These are phyloP conservation scores for Atherix ibis DNA, from an alignment of 2,888 invertebrate species.

Conservation along the genomic window DNA sequence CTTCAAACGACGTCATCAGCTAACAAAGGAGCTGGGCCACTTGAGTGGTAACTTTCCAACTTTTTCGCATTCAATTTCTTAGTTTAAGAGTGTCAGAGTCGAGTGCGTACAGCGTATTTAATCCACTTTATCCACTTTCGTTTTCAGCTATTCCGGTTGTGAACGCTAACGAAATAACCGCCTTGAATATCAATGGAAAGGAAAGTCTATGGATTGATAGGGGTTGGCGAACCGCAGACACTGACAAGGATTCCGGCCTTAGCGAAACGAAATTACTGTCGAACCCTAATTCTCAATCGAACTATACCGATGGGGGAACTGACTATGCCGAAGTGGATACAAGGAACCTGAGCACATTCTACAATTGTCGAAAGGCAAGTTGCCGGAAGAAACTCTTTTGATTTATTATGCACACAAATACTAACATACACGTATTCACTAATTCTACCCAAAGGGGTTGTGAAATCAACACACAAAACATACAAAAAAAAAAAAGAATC, in stretches of 20 bases:
- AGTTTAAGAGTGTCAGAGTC: no score
- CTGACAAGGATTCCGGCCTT: conserved; percentile 42
- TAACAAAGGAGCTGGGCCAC: conserved; percentile 43
- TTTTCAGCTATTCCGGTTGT: conserved; percentile 23
- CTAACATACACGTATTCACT: no score
- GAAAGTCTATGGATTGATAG: conserved; percentile 55
- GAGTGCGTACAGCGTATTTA: not conserved
- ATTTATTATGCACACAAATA: conserved; percentile 1
- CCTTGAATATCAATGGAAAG: conserved; percentile 37
- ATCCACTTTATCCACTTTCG: not conserved
- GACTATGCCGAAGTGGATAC: conserved; percentile 55
- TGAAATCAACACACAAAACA: no score
- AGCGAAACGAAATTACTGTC: conserved; percentile 43
- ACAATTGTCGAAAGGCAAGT: conserved; percentile 43
- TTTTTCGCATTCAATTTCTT: no score
- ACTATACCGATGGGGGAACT: conserved; percentile 35
- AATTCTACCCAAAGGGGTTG: no score
- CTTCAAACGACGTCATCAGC: conserved; percentile 30
- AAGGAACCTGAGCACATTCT: conserved; percentile 52
- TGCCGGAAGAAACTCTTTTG: conserved; percentile 5
- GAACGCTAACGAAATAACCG: conserved; percentile 34
- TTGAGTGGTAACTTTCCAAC: conserved; percentile 38
- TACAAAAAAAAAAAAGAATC: no score
- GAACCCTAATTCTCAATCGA: conserved; percentile 33
- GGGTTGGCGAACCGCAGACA: conserved; percentile 48